Base-by-base conservation (phyloP, 2,888 invertebrate genomes). In the Ectemnius continuus region DNA sequence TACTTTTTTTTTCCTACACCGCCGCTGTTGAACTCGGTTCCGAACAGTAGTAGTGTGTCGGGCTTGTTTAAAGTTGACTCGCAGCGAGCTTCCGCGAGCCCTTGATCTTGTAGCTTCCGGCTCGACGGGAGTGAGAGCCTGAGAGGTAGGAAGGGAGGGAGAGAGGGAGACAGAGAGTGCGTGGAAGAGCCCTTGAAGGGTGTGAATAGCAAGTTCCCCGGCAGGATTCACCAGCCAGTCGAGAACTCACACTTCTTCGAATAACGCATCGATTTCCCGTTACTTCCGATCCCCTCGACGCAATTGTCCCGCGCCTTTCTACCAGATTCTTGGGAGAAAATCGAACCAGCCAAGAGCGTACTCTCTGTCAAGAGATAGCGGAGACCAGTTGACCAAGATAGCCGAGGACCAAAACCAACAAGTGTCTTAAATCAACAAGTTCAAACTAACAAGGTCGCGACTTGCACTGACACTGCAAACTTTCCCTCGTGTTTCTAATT, bases 361-460 rank as follows among this genome's bases (percentile, higher is more conserved):
- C 6, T 11, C 6, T 11, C 36, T 36, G 36, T 8, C 36, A 36
- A 36, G 2, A 36, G 36, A 36, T 8, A 60, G 2, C 47, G 64
- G 63, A 58, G 70, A 65, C 71, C 26, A 20, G 23, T 20, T 74
- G 64, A 28, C 59, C 47, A 47, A 60, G 75, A 72, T 73, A 75
- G 78, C 71, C 66, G 8, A 36, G 36, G 73, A 73, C 71, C 58
- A 73, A 76, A 78, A 78, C 83, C 83, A 83, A 83, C 83, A 83
- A 83, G 83, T 83, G 83, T 83, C 83, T 83, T 83, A 83, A 83
- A 83, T 83, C 83, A 83, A 83, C 83, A 83, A 83, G 83, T 83
- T 73, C 67, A 63, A 77, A 75, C 69, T 78, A 67, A 52, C 75
- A 79, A 82, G 82, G 78, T 82, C 80, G 59, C 74, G 61, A 59